Evolutionary conservation across 2,888 invertebrate species (phyloP).

Genomic region (Blastobasis lacticolella): DNA sequence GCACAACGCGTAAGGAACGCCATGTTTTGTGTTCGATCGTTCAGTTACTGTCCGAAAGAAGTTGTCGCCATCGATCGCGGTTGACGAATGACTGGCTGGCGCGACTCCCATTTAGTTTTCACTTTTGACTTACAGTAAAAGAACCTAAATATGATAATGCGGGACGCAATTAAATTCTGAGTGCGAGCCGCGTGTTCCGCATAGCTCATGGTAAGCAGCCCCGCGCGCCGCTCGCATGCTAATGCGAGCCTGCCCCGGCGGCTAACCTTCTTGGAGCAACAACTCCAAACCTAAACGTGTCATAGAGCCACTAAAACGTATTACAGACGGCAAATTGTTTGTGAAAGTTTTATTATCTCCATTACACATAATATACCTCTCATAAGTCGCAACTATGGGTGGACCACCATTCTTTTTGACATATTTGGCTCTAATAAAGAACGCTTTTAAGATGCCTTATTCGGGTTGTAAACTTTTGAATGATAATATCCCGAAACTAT

Average conservation of each 20-base stretch:
- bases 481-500: too few relatives aligned
- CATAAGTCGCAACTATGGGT: too few relatives aligned
- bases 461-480: too few relatives aligned
- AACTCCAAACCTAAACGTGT: constrained; percentile 43
- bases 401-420: too few relatives aligned
- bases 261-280: constrained; percentile 47
- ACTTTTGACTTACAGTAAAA: constrained; percentile 73
- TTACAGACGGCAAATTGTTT: constrained; percentile 48
- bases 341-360: constrained; percentile 54
- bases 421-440: too few relatives aligned
- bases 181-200: constrained; percentile 66
- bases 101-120: constrained; percentile 64
- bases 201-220: constrained; percentile 70
- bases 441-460: too few relatives aligned
- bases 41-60: constrained; percentile 42
- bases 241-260: constrained; percentile 36
- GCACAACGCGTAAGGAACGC: constrained; percentile 33
- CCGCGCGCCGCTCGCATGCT: constrained; percentile 50
- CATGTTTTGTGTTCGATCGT: constrained; percentile 40
- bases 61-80: constrained; percentile 65
- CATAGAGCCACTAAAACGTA: constrained; percentile 49
- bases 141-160: constrained; percentile 72
- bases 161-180: constrained; percentile 73
- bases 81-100: constrained; percentile 62
- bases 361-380: too few relatives aligned